Percentiles rank a stretch among this genome's conserved stretches.
phyloP scores from a whole-genome alignment of 1,140 invertebrate genomes.

The Armadillidium nasatum region DNA sequence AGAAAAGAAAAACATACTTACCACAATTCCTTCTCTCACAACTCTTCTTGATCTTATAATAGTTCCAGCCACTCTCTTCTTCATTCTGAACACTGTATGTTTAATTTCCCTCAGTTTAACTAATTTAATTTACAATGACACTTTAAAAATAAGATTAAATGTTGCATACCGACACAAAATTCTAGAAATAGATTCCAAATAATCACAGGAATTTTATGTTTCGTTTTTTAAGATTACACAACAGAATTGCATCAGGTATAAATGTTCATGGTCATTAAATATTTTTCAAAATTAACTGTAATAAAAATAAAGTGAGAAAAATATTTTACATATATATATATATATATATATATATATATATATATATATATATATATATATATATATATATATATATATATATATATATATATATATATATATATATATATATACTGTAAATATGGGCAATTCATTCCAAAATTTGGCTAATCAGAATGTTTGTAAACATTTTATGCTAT shows the following conservation, averaged over 20 bases:
- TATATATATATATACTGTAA: slow-evolving; percentile 2
- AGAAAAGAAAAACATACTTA: background rate
- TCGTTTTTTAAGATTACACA: too few species aligned
- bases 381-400: slow-evolving; percentile 3
- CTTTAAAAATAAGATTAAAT: background rate
- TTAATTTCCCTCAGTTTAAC: too few species aligned
- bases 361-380: slow-evolving; percentile 3
- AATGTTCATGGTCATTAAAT: too few species aligned
- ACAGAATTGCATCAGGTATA: too few species aligned
- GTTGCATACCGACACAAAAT: background rate
- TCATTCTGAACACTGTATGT: background rate
- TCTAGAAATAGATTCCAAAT: background rate
- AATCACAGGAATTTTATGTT: too few species aligned
- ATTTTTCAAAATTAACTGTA: too few species aligned
- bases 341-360: slow-evolving; percentile 3
- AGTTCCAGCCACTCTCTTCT: background rate
- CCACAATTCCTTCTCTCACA: background rate
- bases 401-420: slow-evolving; percentile 3
- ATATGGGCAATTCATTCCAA: too few species aligned
- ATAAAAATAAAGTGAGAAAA: background rate
- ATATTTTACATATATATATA: background rate
- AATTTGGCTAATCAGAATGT: too few species aligned
- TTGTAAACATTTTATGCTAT: too few species aligned
- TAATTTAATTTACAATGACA: too few species aligned
- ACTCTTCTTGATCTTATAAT: background rate